Evolutionary conservation across 2,888 invertebrate species (phyloP).

Genomic region (Microctonus brassicae): DNA sequence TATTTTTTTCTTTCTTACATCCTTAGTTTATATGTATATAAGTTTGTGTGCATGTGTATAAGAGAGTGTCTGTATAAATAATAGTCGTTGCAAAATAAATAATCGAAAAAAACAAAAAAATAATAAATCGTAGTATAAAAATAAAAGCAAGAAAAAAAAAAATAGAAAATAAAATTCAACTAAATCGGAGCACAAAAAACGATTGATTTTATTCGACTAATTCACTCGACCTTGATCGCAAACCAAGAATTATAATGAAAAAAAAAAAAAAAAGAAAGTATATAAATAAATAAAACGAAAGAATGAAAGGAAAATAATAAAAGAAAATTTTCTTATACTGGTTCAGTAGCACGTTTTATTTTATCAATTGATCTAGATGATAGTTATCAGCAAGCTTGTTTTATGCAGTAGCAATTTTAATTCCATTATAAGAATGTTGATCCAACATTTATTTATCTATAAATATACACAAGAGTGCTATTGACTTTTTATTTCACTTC

Average conservation of each 20-base stretch:
- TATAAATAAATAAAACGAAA: too few relatives aligned
- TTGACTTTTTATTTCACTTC: background rate
- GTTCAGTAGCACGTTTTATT: background rate
- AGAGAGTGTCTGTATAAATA: background rate
- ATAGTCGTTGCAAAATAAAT: background rate
- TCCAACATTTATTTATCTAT: conserved; percentile 14
- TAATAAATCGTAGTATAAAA: too few relatives aligned
- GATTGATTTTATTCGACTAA: conserved; percentile 34
- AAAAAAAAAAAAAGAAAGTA: background rate
- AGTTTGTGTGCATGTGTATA: background rate
- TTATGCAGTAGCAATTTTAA: conserved; percentile 9
- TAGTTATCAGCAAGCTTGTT: background rate
- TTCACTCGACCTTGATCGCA: conserved; percentile 40
- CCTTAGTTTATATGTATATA: background rate
- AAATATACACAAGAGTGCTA: background rate
- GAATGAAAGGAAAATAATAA: conserved; percentile 14
- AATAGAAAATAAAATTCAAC: background rate
- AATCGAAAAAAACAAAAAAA: background rate
- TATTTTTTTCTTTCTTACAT: background rate
- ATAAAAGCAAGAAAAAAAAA: too few relatives aligned
- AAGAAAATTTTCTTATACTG: background rate
- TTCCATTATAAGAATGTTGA: conserved; percentile 15
- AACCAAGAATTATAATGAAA: background rate
- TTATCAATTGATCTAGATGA: background rate
- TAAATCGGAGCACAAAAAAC: background rate